Conservation (phyloP, 2,113 vertebrate species). For the Carettochelys insculpta region DNA sequence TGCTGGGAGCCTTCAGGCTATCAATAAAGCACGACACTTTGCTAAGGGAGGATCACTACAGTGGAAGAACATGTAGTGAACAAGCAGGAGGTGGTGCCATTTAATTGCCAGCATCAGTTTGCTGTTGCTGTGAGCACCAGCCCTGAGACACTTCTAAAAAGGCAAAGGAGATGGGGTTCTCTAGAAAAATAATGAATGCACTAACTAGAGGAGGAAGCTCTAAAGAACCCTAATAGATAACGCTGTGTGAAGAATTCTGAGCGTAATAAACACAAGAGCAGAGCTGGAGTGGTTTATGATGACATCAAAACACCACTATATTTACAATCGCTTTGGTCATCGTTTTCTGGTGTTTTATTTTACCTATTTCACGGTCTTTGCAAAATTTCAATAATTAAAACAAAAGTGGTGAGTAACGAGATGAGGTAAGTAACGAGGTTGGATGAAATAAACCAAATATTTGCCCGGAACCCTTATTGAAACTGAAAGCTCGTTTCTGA, state of each 20-base stretch:
- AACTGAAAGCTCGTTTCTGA: background rate
- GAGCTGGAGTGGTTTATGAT: background rate
- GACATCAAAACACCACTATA: background rate
- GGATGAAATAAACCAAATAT: background rate
- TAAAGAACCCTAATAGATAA: conserved; percentile 32
- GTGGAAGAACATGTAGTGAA: background rate
- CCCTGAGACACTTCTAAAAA: conserved; percentile 37
- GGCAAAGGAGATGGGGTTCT: conserved; percentile 42
- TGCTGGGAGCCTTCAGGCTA: conserved; percentile 5
- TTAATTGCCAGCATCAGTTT: conserved; percentile 43
- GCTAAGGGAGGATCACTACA: background rate
- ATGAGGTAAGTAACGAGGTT: background rate
- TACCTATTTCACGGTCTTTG: background rate
- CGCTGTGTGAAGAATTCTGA: background rate
- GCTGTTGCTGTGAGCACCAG: conserved; percentile 36
- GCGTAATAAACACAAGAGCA: background rate
- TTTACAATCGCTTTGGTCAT: conserved; percentile 3
- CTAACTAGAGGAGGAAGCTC: conserved; percentile 47
- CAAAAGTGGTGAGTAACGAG: background rate
- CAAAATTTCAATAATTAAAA: background rate
- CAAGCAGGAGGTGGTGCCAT: conserved; percentile 1
- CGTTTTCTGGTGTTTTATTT: background rate
- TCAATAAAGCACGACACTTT: background rate
- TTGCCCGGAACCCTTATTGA: background rate
- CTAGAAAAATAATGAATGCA: conserved; percentile 53